Base-by-base conservation (phyloP, 1,140 invertebrate genomes). In the Trinorchestia longiramus region DNA sequence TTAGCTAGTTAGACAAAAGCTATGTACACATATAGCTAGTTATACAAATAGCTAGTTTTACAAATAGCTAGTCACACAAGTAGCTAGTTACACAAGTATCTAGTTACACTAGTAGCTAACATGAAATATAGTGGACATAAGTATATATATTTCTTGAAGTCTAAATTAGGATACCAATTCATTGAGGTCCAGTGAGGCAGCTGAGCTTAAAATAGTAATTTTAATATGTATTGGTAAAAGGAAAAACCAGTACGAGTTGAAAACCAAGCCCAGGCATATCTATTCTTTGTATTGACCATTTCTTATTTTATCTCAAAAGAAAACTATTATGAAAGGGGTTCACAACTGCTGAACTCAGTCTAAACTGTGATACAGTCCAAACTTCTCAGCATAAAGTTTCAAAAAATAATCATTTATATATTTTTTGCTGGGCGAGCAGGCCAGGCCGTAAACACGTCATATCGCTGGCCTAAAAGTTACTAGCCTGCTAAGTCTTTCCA, bases 401-500 rank as follows among this genome's bases (percentile, higher is more conserved):
- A 77, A 77, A 77, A 77, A 28, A 77, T 77, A 36, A 28, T 28
- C 62, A 77, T 77, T 77, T 77, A 77, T 77, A 77, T 77, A 11
- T 36, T n/a, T 77, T 77, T 77, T 77, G 62, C 62, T 77, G 1
- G 11, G 62, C 62, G 11, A 28, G 62, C 62, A 28, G 36, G 62
- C 62, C 15, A 77, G 28, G 62, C 62, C 28, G 62, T 77, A 77
- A 77, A 77, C 62, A 77, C 62, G 62, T 77, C 62, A 77, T 77
- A 77, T 77, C 62, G 36, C 1, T 28, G 62, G 62, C 88, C 88
- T 15, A 91, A 91, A 43, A 91, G 88, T 91, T 91, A 42, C 88
- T 91, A 43, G 41, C 88, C 43, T 44, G 88, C 41, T 91, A 91
- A 91, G 88, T 44, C 88, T 91, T 28, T 91, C 62, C 62, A 77